phyloP scores from a whole-genome alignment of 2,797 vertebrate genomes.

The Clamator glandarius region DNA sequence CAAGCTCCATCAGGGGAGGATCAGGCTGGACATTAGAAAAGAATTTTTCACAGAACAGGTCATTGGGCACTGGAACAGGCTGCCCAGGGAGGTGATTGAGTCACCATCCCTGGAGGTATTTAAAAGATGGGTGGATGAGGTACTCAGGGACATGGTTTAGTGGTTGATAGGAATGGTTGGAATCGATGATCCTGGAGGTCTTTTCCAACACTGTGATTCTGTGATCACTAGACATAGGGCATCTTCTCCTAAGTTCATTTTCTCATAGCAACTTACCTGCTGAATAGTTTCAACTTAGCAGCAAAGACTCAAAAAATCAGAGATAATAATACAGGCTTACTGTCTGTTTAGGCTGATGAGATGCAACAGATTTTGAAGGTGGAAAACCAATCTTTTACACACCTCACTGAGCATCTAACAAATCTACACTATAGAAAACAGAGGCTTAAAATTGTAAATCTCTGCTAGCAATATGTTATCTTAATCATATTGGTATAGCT shows the following conservation, averaged over 20 bases:
- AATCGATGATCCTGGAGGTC: too few species aligned
- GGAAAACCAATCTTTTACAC: not conserved
- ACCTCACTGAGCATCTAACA: not conserved
- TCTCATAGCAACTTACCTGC: not conserved
- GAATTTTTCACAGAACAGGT: too few species aligned
- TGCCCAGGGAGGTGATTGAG: too few species aligned
- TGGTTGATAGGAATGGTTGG: too few species aligned
- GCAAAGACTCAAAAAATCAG: not conserved
- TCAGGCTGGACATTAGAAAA: too few species aligned
- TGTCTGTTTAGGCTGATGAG: not conserved
- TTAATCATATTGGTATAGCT: not conserved
- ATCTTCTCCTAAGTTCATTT: not conserved
- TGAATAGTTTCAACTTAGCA: not conserved
- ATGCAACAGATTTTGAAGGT: not conserved
- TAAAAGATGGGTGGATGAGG: too few species aligned
- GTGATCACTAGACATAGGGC: not conserved
- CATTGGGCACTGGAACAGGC: too few species aligned
- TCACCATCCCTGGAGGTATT: too few species aligned
- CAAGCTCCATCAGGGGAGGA: too few species aligned
- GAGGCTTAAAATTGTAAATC: not conserved
- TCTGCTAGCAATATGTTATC: not conserved
- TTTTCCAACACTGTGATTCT: too few species aligned
- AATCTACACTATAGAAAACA: not conserved
- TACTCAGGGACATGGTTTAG: too few species aligned
- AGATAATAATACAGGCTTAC: not conserved